These are phyloP conservation scores for Nipponacmea schrenckii DNA, from an alignment of 2,888 invertebrate genomes.

Conservation along the genomic window DNA sequence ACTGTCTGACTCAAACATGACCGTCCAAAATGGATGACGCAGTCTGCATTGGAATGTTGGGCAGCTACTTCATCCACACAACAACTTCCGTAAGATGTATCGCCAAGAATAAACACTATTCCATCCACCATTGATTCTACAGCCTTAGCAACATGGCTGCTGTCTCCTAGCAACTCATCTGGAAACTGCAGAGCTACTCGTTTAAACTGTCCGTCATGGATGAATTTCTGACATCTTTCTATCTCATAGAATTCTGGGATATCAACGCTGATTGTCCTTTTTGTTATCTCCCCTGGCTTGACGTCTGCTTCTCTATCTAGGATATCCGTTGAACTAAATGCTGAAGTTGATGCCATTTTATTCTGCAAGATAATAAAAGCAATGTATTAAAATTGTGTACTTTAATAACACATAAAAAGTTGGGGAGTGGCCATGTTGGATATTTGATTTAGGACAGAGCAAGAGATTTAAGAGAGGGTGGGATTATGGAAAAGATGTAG, in stretches of 20 bases:
- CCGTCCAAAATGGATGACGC: slow-evolving; percentile 90
- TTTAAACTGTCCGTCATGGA: slow-evolving; percentile 74
- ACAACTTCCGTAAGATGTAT: slow-evolving; percentile 92
- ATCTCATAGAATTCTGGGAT: slow-evolving; percentile 73
- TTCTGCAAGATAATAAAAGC: too few relatives aligned
- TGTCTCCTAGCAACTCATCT: slow-evolving; percentile 79
- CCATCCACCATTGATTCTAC: slow-evolving; percentile 70
- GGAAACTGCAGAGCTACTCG: slow-evolving; percentile 95
- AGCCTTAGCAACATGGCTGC: slow-evolving; percentile 75
- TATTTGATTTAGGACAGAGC: too few relatives aligned
- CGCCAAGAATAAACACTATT: slow-evolving; percentile 81
- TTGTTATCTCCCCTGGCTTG: too few relatives aligned
- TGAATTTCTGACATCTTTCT: slow-evolving; percentile 77
- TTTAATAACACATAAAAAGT: too few relatives aligned
- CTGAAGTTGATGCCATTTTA: too few relatives aligned
- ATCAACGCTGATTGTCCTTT: neutral
- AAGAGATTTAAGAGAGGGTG: too few relatives aligned
- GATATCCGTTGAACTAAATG: too few relatives aligned
- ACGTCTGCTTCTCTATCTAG: too few relatives aligned
- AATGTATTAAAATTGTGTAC: too few relatives aligned
- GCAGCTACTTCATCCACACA: slow-evolving; percentile 91
- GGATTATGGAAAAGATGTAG: too few relatives aligned
- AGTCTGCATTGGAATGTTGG: slow-evolving; percentile 85
- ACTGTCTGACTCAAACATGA: slow-evolving; percentile 82
- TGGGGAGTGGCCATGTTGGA: too few relatives aligned